Evolutionary conservation across 2,797 vertebrate genomes (phyloP).

Genomic region (Cuculus canorus): DNA sequence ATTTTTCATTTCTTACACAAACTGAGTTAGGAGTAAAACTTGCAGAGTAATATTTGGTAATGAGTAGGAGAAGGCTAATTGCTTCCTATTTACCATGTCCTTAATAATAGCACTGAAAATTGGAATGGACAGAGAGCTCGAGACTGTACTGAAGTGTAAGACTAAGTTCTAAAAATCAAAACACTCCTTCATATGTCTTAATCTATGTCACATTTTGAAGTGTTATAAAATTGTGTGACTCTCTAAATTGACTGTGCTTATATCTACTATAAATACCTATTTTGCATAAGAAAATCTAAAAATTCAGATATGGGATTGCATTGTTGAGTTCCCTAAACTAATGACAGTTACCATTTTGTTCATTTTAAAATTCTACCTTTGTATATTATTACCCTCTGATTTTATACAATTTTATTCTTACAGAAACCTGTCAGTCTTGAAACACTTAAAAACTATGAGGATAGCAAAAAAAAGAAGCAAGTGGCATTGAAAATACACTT

Average conservation of each 20-base stretch:
- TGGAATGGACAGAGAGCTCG: background rate
- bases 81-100: background rate
- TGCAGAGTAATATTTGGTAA: background rate
- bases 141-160: background rate
- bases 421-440: background rate
- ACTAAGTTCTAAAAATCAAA: background rate
- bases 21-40: background rate
- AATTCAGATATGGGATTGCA: background rate
- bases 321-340: background rate
- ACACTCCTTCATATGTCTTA: background rate
- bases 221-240: background rate
- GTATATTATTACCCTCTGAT: background rate
- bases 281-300: background rate
- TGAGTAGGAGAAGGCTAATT: background rate
- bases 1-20: background rate
- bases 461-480: background rate
- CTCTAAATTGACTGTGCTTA: background rate
- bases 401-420: background rate
- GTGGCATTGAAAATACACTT: background rate
- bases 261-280: background rate
- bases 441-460: background rate
- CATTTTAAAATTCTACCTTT: background rate
- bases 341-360: background rate
- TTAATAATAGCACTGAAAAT: background rate
- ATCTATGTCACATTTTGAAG: background rate